Percentiles rank a stretch among this genome's conserved stretches.
These are phyloP conservation scores for Bombylius major DNA, from an alignment of 2,888 invertebrate genomes.

Conservation along the genomic window DNA sequence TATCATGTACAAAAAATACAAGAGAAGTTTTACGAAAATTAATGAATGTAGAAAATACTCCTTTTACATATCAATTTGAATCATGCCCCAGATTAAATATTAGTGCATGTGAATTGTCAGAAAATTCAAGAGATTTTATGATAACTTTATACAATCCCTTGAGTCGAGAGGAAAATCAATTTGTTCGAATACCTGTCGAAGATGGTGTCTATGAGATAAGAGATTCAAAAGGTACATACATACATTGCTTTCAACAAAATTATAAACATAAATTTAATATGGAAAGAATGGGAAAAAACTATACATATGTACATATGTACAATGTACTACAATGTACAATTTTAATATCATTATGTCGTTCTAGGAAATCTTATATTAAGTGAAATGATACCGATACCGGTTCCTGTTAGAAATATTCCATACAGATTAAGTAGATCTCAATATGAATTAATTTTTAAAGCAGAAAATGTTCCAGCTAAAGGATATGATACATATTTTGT, in stretches of 20 bases:
- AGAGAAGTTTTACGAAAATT: background rate
- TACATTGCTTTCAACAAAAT: no score
- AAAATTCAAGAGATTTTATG: conserved; percentile 46
- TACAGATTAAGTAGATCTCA: conserved; percentile 50
- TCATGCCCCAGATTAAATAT: conserved; percentile 55
- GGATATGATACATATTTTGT: conserved; percentile 48
- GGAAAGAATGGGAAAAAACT: no score
- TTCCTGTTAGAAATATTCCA: conserved; percentile 42
- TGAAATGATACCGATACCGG: conserved; percentile 50
- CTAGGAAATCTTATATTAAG: conserved; percentile 40
- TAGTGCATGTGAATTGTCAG: conserved; percentile 56
- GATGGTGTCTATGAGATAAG: no score
- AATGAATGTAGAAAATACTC: no score
- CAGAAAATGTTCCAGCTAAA: conserved; percentile 48
- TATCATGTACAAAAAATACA: conserved; percentile 37
- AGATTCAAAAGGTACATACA: no score
- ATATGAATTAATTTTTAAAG: conserved; percentile 58
- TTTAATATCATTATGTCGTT: conserved; percentile 44
- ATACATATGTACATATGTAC: no score
- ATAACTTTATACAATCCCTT: conserved; percentile 65
- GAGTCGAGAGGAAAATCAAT: no score
- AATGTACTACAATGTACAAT: no score
- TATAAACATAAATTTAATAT: no score
- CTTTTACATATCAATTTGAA: conserved; percentile 20
- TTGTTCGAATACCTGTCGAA: no score